These are phyloP conservation scores for Callosobruchus maculatus DNA, from an alignment of 2,888 invertebrate genomes.

Conservation along the genomic window DNA sequence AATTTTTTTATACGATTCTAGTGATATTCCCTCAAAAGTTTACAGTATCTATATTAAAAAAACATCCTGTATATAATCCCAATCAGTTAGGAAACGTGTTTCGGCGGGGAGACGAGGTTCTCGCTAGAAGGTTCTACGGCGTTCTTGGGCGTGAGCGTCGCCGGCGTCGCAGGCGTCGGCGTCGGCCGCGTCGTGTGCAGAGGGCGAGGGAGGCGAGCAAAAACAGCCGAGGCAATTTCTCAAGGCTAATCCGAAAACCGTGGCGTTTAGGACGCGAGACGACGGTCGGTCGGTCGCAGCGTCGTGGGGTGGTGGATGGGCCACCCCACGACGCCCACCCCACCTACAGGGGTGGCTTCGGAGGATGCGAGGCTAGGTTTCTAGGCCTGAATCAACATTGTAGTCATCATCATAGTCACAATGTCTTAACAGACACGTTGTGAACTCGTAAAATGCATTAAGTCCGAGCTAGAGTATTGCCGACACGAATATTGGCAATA, in stretches of 20 bases:
- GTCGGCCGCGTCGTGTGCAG: conserved; percentile 7
- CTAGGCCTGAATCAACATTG: no score
- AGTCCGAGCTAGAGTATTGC: no score
- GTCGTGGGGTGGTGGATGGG: not conserved
- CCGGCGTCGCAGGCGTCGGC: not conserved
- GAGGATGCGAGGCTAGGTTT: not conserved
- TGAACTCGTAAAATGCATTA: no score
- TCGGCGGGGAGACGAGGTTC: conserved; percentile 2
- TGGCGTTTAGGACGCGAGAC: not conserved
- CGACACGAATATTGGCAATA: no score
- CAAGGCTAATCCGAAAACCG: not conserved
- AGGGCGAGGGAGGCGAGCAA: conserved; percentile 12
- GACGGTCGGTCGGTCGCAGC: not conserved
- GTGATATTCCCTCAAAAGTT: no score
- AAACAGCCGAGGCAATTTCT: not conserved
- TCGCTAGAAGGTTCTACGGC: conserved; percentile 8
- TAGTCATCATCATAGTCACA: no score
- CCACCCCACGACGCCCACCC: not conserved
- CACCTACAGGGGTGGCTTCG: not conserved
- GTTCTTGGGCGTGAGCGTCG: not conserved
- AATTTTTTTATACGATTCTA: no score
- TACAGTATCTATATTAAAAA: no score
- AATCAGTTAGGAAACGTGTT: not conserved
- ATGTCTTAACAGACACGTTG: no score
- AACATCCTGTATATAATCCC: not conserved